phyloP scores from a whole-genome alignment of 2,797 vertebrate genomes.

The Chloroceryle inda region DNA sequence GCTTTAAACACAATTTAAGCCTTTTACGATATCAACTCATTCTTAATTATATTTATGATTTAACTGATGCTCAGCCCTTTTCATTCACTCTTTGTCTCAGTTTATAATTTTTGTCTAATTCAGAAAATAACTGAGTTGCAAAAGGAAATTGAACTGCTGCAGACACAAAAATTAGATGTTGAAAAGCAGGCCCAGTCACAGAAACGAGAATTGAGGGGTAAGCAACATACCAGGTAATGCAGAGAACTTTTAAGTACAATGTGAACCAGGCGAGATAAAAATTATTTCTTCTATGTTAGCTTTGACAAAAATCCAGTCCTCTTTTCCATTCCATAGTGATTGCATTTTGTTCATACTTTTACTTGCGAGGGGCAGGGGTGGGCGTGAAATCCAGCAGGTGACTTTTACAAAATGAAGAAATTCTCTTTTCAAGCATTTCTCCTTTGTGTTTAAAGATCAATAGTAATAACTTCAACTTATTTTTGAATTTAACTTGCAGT shows the following conservation, averaged over 20 bases:
- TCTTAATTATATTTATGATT: background rate
- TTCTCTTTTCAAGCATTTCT: background rate
- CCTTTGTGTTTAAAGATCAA: background rate
- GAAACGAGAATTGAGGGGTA: slow-evolving; percentile 91
- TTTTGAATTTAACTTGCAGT: background rate
- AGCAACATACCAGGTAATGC: background rate
- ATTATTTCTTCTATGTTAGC: background rate
- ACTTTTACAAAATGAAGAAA: background rate
- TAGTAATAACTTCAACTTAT: background rate
- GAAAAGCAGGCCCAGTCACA: slow-evolving; percentile 88
- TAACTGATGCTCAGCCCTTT: background rate
- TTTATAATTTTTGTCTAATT: background rate
- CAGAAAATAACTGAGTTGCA: slow-evolving; percentile 91
- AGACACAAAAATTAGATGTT: slow-evolving; percentile 86
- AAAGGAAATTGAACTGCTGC: slow-evolving; percentile 90
- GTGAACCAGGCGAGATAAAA: background rate
- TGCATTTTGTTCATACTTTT: background rate
- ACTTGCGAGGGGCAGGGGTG: accelerated
- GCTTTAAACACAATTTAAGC: background rate
- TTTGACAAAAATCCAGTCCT: background rate
- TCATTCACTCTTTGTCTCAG: background rate
- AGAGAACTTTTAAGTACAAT: background rate
- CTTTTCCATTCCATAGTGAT: background rate
- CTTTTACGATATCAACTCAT: background rate
- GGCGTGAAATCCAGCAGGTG: background rate